phyloP scores from a whole-genome alignment of 2,888 invertebrate genomes.

The Meloe dianella region DNA sequence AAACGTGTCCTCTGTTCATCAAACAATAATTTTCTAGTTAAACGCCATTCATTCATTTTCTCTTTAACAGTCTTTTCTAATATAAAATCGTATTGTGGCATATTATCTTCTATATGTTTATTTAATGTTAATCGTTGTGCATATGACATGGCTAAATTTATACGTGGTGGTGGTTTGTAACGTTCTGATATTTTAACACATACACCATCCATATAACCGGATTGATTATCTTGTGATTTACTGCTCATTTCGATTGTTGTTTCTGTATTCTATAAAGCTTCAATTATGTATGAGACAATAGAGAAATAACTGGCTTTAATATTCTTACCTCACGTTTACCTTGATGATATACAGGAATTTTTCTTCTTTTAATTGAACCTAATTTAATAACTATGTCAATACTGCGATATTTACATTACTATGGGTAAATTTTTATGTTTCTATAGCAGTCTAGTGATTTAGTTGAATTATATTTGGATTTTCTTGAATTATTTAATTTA shows the following conservation, averaged over 20 bases:
- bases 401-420: conserved; percentile 13
- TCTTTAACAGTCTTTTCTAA: conserved; percentile 75
- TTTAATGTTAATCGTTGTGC: conserved; percentile 63
- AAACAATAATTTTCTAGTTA: conserved; percentile 67
- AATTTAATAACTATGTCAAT: conserved; percentile 1
- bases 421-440: not conserved
- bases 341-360: conserved; percentile 14
- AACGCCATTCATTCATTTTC: conserved; percentile 75
- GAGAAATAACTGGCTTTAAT: conserved; percentile 9
- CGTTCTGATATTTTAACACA: conserved; percentile 88
- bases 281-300: not conserved
- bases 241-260: conserved; percentile 20
- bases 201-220: conserved; percentile 79
- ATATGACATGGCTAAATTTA: conserved; percentile 66
- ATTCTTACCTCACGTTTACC: conserved; percentile 36
- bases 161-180: conserved; percentile 80
- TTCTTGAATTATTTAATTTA: not conserved
- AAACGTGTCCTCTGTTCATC: conserved; percentile 66
- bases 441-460: not conserved
- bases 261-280: conserved; percentile 12
- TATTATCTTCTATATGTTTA: conserved; percentile 62
- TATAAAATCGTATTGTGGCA: conserved; percentile 74
- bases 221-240: conserved; percentile 48
- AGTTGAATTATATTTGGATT: not conserved
- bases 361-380: not conserved